Evolutionary conservation across 1,140 invertebrate species (phyloP), one percentile per base, ranked within the genome.

Genomic region (Popillia japonica): DNA sequence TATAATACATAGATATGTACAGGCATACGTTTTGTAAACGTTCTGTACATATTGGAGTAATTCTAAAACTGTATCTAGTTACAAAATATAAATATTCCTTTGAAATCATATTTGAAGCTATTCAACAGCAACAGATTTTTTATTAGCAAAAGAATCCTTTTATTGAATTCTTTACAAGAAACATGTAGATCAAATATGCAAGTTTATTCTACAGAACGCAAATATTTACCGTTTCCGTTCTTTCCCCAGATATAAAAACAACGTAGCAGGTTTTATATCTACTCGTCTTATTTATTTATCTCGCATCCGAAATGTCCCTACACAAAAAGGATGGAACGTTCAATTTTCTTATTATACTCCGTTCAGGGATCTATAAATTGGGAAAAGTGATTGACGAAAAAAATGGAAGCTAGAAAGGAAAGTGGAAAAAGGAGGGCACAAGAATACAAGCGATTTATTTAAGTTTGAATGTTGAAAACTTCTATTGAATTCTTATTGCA

Each of bases 151-250:
- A 68, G 27, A 68, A 68, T 68, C 22, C 61, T 22, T 34, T 68
- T 68, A 68, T 68, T 68, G 61, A 27, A 68, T 68, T 68, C 22
- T 68, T 68, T 22, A 10, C 48, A 55, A 68, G 20, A 34, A 34
- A 68, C 61, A 68, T 68, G 27, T 68, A 68, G 61, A 68, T 68
- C 61, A 68, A 68, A 68, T 68, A 68, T 68, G 27, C 61, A 68
- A 68, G 61, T 68, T 48, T 48, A 17, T 17, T 68, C 61, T 68
- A 68, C 20, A 68, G 22, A 68, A 68, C 6, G 7, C 61, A 68
- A 68, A 68, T 68, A 68, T 68, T 68, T 68, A 34, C 22, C 61
- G 61, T 68, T 68, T 34, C 27, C 11, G 8, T 20, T 34, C 22
- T 68, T 68, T 10, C 61, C 22, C 11, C 22, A 27, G 9, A 68